phyloP scores from a whole-genome alignment of 2,888 invertebrate species.

The Thyatira batis region DNA sequence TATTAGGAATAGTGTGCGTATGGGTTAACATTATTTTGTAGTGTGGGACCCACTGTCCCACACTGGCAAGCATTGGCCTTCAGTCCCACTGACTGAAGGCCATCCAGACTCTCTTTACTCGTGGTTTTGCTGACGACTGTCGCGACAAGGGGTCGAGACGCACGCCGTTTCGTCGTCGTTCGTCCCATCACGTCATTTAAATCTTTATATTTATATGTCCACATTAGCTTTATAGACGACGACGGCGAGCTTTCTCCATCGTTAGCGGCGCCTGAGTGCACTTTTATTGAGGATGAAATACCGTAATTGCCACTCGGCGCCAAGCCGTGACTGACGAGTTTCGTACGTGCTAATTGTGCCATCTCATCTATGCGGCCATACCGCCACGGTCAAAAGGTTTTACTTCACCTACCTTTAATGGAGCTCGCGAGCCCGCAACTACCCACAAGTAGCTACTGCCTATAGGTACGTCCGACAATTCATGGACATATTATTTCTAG shows the following conservation, averaged over 20 bases:
- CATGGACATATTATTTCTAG: neutral
- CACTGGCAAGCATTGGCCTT: too few species aligned
- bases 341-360: conserved; percentile 72
- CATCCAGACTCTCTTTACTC: too few species aligned
- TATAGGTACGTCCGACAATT: neutral
- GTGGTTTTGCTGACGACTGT: neutral
- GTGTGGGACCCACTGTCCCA: too few species aligned
- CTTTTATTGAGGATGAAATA: conserved; percentile 79
- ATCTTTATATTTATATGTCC: conserved; percentile 77
- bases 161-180: conserved; percentile 18
- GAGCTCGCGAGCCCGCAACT: neutral
- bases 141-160: neutral
- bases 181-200: conserved; percentile 63
- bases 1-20: too few species aligned
- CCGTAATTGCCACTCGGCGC: conserved; percentile 75
- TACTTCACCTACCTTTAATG: conserved; percentile 28
- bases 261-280: conserved; percentile 73
- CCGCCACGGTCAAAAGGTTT: conserved; percentile 37
- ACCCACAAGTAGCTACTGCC: neutral
- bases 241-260: conserved; percentile 63
- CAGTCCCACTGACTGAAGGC: too few species aligned
- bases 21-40: too few species aligned
- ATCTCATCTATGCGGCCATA: conserved; percentile 43
- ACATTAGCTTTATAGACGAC: conserved; percentile 76
- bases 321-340: conserved; percentile 69